Conservation (phyloP, 2,797 vertebrate genomes). For the Acrocephalus scirpaceus region DNA sequence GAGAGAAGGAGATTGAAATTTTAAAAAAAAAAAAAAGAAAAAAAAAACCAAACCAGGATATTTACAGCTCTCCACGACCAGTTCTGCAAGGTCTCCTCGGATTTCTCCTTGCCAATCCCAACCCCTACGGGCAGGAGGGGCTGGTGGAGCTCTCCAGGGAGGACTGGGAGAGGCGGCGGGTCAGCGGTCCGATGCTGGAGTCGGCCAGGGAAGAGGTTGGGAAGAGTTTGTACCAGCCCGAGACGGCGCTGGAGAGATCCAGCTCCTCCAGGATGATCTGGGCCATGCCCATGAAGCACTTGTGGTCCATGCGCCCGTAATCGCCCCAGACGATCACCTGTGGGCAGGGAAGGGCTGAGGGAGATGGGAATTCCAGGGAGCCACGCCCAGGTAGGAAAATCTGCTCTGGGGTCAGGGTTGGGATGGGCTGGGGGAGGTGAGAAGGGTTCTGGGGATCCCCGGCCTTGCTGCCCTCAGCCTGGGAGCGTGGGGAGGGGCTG, state of each 20-base stretch:
- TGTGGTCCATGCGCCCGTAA: constrained; percentile 99
- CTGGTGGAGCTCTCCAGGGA: constrained; percentile 98
- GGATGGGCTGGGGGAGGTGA: background rate
- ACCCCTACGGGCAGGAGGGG: constrained; percentile 90
- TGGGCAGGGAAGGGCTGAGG: background rate
- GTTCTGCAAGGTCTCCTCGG: background rate
- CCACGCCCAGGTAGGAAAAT: fast-evolving
- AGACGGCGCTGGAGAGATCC: constrained; percentile 87
- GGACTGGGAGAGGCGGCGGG: constrained; percentile 95
- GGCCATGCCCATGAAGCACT: constrained; percentile 99
- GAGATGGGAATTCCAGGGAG: background rate
- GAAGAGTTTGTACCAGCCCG: constrained; percentile 99
- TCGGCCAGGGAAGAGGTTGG: constrained; percentile 97
- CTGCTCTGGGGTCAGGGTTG: fast-evolving
- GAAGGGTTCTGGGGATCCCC: background rate
- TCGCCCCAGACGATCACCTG: constrained; percentile 99
- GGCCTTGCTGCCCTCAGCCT: background rate
- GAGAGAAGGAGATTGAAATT: background rate
- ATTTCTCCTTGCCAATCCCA: background rate
- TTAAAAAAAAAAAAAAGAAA: fast-evolving
- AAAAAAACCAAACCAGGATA: background rate
- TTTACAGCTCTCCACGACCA: constrained; percentile 59
- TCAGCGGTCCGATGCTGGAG: constrained; percentile 92
- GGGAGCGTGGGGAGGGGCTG: background rate
- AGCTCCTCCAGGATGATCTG: constrained; percentile 98